These are phyloP conservation scores for Psophia crepitans DNA, from an alignment of 2,113 vertebrate genomes.

Conservation along the genomic window DNA sequence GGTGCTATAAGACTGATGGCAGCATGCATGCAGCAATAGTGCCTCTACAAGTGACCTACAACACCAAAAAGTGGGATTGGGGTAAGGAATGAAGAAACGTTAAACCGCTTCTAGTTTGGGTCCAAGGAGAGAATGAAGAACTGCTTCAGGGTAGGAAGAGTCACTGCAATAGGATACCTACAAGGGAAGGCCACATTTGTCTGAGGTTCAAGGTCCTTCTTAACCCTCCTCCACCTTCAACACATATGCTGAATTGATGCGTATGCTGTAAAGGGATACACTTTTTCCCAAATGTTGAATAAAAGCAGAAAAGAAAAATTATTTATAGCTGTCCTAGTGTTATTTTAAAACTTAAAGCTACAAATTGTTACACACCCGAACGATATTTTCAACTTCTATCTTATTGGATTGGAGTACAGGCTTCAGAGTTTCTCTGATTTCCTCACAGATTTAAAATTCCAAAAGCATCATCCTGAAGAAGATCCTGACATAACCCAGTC, in stretches of 20 bases:
- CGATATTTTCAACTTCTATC: neutral
- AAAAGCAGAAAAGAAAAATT: neutral
- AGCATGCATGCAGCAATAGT: neutral
- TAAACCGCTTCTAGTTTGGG: neutral
- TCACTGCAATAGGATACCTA: neutral
- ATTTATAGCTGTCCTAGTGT: neutral
- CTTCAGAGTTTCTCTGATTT: neutral
- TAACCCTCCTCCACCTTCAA: neutral
- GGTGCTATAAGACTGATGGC: neutral
- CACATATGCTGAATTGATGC: neutral
- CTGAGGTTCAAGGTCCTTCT: neutral
- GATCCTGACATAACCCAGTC: neutral
- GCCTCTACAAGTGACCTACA: neutral
- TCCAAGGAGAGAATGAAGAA: neutral
- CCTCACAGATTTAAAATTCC: neutral
- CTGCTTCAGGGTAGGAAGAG: neutral
- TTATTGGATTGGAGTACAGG: neutral
- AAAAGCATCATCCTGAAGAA: neutral
- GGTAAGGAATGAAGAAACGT: neutral
- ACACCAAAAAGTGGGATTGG: neutral
- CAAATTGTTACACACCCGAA: neutral
- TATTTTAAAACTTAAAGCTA: neutral
- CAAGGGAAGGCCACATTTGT: neutral
- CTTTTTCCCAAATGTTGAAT: neutral
- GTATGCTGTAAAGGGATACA: neutral